These are phyloP conservation scores for Drosophila rhopaloa DNA, from an alignment of 1,140 invertebrate species.

Conservation along the genomic window DNA sequence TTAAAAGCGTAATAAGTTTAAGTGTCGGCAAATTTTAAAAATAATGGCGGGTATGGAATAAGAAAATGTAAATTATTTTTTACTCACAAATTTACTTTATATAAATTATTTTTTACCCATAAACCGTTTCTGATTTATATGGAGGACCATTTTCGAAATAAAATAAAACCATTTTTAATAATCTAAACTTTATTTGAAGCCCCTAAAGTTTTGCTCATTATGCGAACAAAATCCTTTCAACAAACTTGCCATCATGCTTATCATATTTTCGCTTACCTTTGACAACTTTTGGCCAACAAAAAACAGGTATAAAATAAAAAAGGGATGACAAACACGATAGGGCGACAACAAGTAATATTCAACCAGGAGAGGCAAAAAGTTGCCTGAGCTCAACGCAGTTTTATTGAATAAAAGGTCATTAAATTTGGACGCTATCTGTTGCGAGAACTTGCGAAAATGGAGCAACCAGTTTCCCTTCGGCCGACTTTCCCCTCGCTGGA, in stretches of 20 bases:
- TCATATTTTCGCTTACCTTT: slow-evolving; percentile 27
- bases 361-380: slow-evolving; percentile 26
- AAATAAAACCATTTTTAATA: neutral
- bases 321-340: slow-evolving; percentile 37
- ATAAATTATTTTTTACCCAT: no score
- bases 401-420: slow-evolving; percentile 83
- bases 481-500: slow-evolving; percentile 18
- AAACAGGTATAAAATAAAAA: slow-evolving; percentile 6
- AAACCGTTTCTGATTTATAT: no score
- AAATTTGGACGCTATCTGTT: slow-evolving; percentile 82
- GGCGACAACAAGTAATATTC: slow-evolving; percentile 17
- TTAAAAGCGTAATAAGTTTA: no score
- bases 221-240: slow-evolving; percentile 28
- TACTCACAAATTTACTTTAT: no score
- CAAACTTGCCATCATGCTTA: slow-evolving; percentile 12
- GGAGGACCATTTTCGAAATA: no score
- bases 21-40: no score
- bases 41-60: no score
- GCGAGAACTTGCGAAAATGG: slow-evolving; percentile 74
- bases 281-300: slow-evolving; percentile 39
- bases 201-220: slow-evolving; percentile 18
- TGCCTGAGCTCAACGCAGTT: slow-evolving; percentile 62
- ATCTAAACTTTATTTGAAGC: neutral
- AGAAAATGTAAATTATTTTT: no score
- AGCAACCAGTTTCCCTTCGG: slow-evolving; percentile 34